Base-by-base conservation (phyloP, 2,888 invertebrate species). In the Amphipyra berbera region DNA sequence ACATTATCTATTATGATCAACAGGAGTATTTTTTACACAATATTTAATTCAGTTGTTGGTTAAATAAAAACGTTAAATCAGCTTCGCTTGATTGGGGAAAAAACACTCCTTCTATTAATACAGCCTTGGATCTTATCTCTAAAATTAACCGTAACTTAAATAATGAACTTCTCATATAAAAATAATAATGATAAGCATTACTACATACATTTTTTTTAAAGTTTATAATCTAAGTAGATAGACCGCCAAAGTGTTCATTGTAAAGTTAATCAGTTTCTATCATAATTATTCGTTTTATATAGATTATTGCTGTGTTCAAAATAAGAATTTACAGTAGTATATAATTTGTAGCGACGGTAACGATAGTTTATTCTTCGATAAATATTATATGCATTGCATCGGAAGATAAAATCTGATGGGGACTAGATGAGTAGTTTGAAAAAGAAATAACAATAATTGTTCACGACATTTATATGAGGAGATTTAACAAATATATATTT, bases 41-140 rank as follows among this genome's bases (percentile, higher is more conserved):
- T 82, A 82, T 71, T 73, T 76, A 88, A 84, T 78, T 79, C 73
- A 79, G 82, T 75, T 61, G 57, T 65, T 76, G 60, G 81, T 81
- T 80, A 82, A 87, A 88, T 85, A 84, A 83, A 87, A 84, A 82
- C 75, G 76, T 81, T 77, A 57, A 79, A 82, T 79, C 80, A 85
- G 83, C 79, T 84, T 83, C 74, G 73, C 78, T 82, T 82, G 67
- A 84, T 85, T 86, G 84, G 82, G 83, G 79, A 86, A 90, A 89
- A 91, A 92, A 93, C 88, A 93, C 92, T 90, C 92, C 92, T 82
- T 83, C 84, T 86, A 85, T 82, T 92, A 93, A 94, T 94, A 95
- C 95, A 95, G 95, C 94, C 95, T 94, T 94, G 93, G 91, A 92
- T 88, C 92, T 94, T 94, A 94, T 77, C 78, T 79, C 91, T 93